Base-by-base conservation (phyloP, 1,140 invertebrate species). In the Paramacrobiotus metropolitanus region DNA sequence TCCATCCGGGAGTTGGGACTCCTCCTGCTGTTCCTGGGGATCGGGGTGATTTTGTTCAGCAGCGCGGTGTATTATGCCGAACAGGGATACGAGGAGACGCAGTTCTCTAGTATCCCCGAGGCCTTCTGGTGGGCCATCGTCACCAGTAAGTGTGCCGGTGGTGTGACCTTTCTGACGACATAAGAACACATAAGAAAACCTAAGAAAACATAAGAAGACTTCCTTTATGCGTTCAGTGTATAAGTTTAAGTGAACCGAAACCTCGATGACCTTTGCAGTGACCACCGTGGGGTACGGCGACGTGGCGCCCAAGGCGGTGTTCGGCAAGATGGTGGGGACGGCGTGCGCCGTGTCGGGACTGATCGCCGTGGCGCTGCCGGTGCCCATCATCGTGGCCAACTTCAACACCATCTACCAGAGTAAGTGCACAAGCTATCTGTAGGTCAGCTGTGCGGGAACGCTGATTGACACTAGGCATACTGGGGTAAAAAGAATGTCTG, bases 1-100 rank as follows among this genome's bases (percentile, higher is more conserved):
- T 95, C 89, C 67, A 97, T 98, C 78, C 96, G 97, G 76, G 94
- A 99, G 78, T 80, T 98, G 68, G 93, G 92, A 67, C 81, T 98
- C 73, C 81, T 98, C 66, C 93, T 96, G 84, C 84, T 99, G 75
- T 98, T 98, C 79, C 80, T 98, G 70, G 91, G 93, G 68, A 96
- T 97, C 82, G 92, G 92, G 70, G 91, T 98, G 69, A 82, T 99
- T 70, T 93, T 98, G 78, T 99, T 99, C 79, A 94, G 91, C 68
- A 93, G 86, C 73, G 79, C 96, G 74, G 89, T 88, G 70, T 99
- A 97, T 78, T 99, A 97, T 77, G 91, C 94, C 68, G 94, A 99
- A 78, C 96, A 97, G 76, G 92, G 97, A 76, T 90, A 93, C 73
- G 81, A 82, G 67, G 83, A 85, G 72, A 93, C 89, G 68, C 89